These are phyloP conservation scores for Larimichthys crocea DNA, from an alignment of 2,113 vertebrate genomes.

Conservation along the genomic window DNA sequence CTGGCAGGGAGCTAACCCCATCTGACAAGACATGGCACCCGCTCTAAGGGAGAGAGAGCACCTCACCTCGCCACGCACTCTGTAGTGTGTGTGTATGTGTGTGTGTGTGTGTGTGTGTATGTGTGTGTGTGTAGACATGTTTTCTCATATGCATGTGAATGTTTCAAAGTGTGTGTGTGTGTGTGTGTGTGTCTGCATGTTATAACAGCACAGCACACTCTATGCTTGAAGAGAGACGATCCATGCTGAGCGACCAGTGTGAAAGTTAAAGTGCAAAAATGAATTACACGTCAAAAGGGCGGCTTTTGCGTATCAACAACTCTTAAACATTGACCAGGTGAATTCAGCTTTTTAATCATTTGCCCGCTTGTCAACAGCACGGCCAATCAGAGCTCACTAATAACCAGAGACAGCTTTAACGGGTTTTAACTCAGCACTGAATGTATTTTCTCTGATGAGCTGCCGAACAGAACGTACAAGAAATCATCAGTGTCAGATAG, in stretches of 20 bases:
- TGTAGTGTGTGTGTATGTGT: slow-evolving; percentile 1
- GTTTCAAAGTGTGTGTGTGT: slow-evolving; percentile 17
- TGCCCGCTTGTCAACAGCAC: neutral
- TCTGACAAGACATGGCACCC: slow-evolving; percentile 80
- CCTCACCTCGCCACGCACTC: slow-evolving; percentile 52
- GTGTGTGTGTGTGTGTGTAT: neutral
- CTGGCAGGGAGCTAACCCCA: slow-evolving; percentile 67
- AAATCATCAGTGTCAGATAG: slow-evolving; percentile 7
- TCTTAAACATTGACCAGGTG: slow-evolving; percentile 36
- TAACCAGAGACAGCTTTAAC: neutral
- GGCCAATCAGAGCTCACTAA: neutral
- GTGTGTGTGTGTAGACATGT: neutral
- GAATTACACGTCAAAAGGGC: slow-evolving; percentile 34
- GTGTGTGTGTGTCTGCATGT: neutral
- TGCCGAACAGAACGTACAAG: neutral
- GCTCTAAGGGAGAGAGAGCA: slow-evolving; percentile 46
- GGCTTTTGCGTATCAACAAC: neutral
- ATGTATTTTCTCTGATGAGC: neutral
- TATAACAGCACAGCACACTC: slow-evolving; percentile 26
- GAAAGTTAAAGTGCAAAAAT: slow-evolving; percentile 44
- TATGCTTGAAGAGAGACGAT: slow-evolving; percentile 25
- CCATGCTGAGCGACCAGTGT: slow-evolving; percentile 36
- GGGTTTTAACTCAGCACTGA: neutral
- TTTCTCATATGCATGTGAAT: slow-evolving; percentile 51
- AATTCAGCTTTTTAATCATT: slow-evolving; percentile 43